Evolutionary conservation across 2,888 invertebrate species (phyloP), one percentile per base, ranked within the genome.

Genomic region (Drosophila pullipes): DNA sequence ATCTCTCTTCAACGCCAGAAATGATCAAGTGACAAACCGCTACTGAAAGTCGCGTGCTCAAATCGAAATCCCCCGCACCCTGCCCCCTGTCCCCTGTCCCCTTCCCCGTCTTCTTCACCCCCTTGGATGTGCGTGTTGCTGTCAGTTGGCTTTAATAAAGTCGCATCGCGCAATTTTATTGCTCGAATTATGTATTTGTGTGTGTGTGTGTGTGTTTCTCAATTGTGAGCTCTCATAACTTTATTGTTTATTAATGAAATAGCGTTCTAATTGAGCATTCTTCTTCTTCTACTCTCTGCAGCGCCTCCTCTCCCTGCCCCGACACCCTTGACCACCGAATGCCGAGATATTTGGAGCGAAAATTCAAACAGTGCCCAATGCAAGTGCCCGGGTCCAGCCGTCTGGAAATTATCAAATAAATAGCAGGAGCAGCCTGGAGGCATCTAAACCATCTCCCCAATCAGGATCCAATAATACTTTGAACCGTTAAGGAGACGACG

Each of bases 301-400:
- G 69, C 37, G 44, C 16, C 25, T 16, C 13, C 9, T 44, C 68
- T 37, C 50, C 52, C 54, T 61, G 13, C 64, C 53, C 22, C 57
- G 62, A 50, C 60, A 61, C n/a, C 9, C 2, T 54, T 61, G 57
- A 54, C 59, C 89, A 82, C 74, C 88, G 90, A 91, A 92, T 92
- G 92, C 91, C 92, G 90, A 91, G 90, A 90, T 84, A 91, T 81
- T 86, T 85, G 68, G 81, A 91, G 81, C 74, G 73, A 67, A 76
- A 69, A 57, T 71, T 78, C 49, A 62, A 64, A 58, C 71, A 68
- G 63, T 66, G 59, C 63, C 74, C 85, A 44, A 85, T 89, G 87
- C 78, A 74, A 74, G 55, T 78, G 60, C 78, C 69, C 59, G 76
- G 87, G 66, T 66, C 60, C 61, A 50, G 75, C 44, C 78, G 72